Base-by-base conservation (phyloP, 2,888 invertebrate genomes). In the Heliconius ismenius region DNA sequence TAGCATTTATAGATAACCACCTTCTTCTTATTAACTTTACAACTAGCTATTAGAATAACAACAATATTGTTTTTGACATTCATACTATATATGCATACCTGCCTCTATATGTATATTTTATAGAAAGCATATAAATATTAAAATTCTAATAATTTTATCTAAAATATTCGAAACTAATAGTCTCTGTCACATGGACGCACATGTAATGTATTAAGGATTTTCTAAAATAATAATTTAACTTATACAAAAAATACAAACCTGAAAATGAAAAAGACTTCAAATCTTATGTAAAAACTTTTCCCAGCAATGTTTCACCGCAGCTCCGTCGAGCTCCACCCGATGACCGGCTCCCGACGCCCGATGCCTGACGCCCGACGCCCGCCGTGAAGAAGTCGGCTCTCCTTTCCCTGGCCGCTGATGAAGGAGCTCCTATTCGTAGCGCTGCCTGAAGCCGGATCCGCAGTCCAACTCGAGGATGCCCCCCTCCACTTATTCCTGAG, bases 231-330 rank as follows among this genome's bases (percentile, higher is more conserved):
- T 49, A 7, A 49, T 49, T 49, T 21, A 49, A 49, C 18, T 49
- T 49, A 49, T 49, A 49, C 49, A 69, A n/a, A 24, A 24, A 69
- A 70, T 32, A 70, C 70, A 32, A 32, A 70, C 70, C 70, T 70
- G 70, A 32, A 70, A 70, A 58, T 32, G 13, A 70, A 70, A 70
- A 54, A n/a, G 9, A 69, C 54, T 70, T 54, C 28, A 58, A 70
- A 32, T 58, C 15, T 13, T 70, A 7, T 58, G 26, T 39, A 26
- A 32, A 18, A 24, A 15, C 4, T 69, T n/a, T 21, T 32, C 15
- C 3, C 58, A 3, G 28, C 21, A n/a, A 13, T 58, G 2, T 21
- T 36, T 4, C 54, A 58, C 24, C 13, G 39, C 24, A 67, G 39
- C 58, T 24, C n/a, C 15, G 13, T 13, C 69, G 21, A 21, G 28